Evolutionary conservation across 2,113 vertebrate species (phyloP), one percentile per base, ranked within the genome.

Genomic region (Perognathus longimembris): DNA sequence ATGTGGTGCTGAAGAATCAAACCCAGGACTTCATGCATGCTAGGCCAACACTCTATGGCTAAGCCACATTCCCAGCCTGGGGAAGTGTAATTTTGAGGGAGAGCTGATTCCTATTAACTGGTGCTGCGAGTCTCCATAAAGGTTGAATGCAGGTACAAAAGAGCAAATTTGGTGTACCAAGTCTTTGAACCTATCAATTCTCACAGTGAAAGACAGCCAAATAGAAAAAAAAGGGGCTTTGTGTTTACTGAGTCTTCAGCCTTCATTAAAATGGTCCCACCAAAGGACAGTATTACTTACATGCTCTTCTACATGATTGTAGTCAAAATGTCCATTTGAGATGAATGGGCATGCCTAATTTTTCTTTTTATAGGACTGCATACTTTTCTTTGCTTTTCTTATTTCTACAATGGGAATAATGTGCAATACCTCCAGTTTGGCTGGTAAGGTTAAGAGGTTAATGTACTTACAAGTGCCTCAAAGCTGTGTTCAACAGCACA

Each of bases 331-430:
- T 36, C 17, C 26, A n/a, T 28, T 76, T 20, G 34, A 89, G 15
- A 36, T 79, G 85, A 90, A 21, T 28, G 10, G 45, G 6, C 38
- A 17, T 1, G 0, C 3, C 45, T 34, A 59, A 12, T 59, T 42
- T 54, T 38, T 54, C 63, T 92, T 40, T 40, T 10, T 42, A 85
- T 63, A 9, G 24, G 3, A 57, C 22, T 34, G 2, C 57, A 78
- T 57, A 69, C 22, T 67, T 73, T 45, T 24, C 24, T 89, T 63
- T 8, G 9, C 3, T 86, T 88, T 85, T 66, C 42, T 86, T 26
- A 57, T 40, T 26, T 87, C 24, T 80, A 80, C 38, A 38, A 74
- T 67, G 73, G 42, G 24, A 83, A 90, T 66, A 15, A 76, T 71
- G 34, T 28, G 22, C 18, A 79, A 26, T 63, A 20, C 10, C 14